phyloP scores from a whole-genome alignment of 2,113 vertebrate species.

The Chloroceryle aenea region DNA sequence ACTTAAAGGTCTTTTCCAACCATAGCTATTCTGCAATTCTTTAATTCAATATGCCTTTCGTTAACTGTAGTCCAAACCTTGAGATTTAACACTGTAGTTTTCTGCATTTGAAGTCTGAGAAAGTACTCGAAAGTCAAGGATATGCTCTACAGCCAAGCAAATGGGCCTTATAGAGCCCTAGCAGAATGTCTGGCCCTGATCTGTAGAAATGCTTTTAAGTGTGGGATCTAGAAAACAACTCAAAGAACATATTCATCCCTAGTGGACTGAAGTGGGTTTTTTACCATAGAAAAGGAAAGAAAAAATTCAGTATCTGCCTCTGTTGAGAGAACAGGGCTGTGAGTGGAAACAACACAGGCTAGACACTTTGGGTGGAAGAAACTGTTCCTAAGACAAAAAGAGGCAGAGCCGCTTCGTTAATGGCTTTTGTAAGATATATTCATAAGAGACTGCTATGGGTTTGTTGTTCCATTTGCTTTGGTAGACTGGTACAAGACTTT shows the following conservation, averaged over 20 bases:
- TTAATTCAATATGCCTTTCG: neutral
- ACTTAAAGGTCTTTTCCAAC: too few species aligned
- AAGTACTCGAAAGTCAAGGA: neutral
- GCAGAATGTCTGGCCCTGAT: neutral
- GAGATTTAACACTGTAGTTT: neutral
- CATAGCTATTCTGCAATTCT: too few species aligned
- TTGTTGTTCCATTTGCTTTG: neutral
- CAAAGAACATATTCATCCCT: neutral
- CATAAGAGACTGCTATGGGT: neutral
- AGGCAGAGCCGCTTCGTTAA: neutral
- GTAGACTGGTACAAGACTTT: neutral
- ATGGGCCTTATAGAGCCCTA: neutral
- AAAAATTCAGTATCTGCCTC: neutral
- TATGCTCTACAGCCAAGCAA: neutral
- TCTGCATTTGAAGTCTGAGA: neutral
- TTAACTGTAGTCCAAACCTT: neutral
- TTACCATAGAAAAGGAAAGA: neutral
- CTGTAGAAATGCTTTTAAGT: neutral
- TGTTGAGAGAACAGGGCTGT: neutral
- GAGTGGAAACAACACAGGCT: neutral
- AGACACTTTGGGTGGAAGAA: neutral
- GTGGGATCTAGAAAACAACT: neutral
- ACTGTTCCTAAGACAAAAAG: neutral
- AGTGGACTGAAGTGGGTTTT: neutral
- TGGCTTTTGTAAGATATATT: neutral